Base-by-base conservation (phyloP, 2,888 invertebrate genomes). In the Leptogaster cylindrica region DNA sequence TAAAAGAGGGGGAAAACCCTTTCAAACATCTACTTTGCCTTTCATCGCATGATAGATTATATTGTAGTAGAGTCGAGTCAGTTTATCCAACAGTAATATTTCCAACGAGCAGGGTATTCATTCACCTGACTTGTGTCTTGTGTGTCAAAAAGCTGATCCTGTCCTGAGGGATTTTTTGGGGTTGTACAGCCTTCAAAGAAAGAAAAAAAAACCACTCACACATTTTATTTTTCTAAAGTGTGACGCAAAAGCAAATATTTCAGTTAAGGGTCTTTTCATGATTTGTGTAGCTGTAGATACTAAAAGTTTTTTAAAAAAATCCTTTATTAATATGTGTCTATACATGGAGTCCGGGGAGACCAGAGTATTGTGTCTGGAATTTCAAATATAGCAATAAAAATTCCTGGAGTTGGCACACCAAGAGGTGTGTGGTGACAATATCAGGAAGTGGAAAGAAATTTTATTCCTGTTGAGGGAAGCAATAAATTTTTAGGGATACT, bases 1-100 rank as follows among this genome's bases (percentile, higher is more conserved):
- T n/a, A 27, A 28, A 51, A 28, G 28, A 12, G 5, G 18, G 18
- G 16, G 44, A 61, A 61, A 61, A 18, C 44, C 44, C 27, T 44
- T 41, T 61, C 61, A 44, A 61, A 61, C 23, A 61, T 61, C 44
- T 27, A 41, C 44, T 41, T 61, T 44, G 41, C 44, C 61, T 61
- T 41, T 61, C 61, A 61, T 61, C 61, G 12, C 16, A 61, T 61
- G 61, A 61, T 44, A 61, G 41, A 61, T 61, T 61, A 61, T 44
- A 44, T 27, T 18, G 23, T 44, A 61, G 31, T 25, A 44, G 61
- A 28, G 31, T 16, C n/a, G n/a, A n/a, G n/a, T 16, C 27, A 41
- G 16, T 61, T 61, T 61, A 41, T 44, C 61, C 28, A 61, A 44
- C 28, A 28, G 36, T n/a, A 44, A 41, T 44, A 44, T 31, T 44